These are phyloP conservation scores for Apantesis nais DNA, from an alignment of 2,888 invertebrate species.

Conservation along the genomic window DNA sequence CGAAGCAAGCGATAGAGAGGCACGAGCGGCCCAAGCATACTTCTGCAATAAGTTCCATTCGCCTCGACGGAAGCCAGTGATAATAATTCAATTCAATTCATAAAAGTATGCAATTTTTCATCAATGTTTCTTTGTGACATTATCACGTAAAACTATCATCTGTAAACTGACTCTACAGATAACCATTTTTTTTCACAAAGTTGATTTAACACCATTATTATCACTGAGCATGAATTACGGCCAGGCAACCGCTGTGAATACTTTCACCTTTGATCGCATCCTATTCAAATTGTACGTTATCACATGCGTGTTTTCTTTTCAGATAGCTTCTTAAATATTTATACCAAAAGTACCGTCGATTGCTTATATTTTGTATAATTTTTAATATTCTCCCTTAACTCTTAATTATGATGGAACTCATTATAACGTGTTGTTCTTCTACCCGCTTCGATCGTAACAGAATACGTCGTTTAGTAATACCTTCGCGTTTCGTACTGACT, in stretches of 20 bases:
- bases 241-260: neutral
- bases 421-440: conserved; percentile 14
- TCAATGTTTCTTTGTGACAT: too few relatives aligned
- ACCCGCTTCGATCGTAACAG: conserved; percentile 34
- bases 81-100: too few relatives aligned
- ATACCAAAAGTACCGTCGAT: neutral
- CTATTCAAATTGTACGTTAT: neutral
- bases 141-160: too few relatives aligned
- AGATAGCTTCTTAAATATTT: too few relatives aligned
- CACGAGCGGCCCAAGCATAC: too few relatives aligned
- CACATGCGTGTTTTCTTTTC: too few relatives aligned
- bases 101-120: too few relatives aligned
- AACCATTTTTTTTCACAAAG: too few relatives aligned
- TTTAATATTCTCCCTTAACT: neutral
- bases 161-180: too few relatives aligned
- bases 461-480: conserved; percentile 41
- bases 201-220: neutral
- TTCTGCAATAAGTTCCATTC: too few relatives aligned
- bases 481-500: conserved; percentile 50
- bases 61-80: too few relatives aligned
- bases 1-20: too few relatives aligned
- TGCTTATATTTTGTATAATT: neutral
- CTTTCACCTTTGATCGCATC: neutral
- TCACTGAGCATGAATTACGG: neutral
- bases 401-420: neutral